phyloP scores from a whole-genome alignment of 2,797 vertebrate genomes.

The Falco biarmicus region DNA sequence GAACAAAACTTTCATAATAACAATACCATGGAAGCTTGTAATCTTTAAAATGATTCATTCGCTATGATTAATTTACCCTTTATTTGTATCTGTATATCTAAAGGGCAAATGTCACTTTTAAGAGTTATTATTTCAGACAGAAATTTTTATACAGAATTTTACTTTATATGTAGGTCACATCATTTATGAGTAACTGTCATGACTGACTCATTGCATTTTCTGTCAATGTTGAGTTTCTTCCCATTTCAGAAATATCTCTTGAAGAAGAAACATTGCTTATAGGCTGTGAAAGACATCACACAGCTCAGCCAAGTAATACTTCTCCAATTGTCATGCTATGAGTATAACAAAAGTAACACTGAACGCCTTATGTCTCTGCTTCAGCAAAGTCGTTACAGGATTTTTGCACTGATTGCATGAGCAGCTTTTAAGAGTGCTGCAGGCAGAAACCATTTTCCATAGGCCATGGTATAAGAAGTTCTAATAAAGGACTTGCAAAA shows the following conservation, averaged over 20 bases:
- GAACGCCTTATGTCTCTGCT: neutral
- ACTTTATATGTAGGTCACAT: constrained; percentile 42
- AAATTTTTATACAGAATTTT: constrained; percentile 53
- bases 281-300: neutral
- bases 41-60: constrained; percentile 65
- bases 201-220: constrained; percentile 13
- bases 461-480: neutral
- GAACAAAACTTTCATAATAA: constrained; percentile 44
- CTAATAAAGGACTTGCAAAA: neutral
- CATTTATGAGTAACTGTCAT: neutral
- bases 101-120: constrained; percentile 66
- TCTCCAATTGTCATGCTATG: neutral
- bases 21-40: constrained; percentile 14
- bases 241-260: neutral
- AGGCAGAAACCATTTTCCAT: neutral
- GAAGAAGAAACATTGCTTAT: constrained; percentile 9
- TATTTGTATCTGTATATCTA: constrained; percentile 67
- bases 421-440: neutral
- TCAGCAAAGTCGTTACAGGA: neutral
- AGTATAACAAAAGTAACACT: neutral
- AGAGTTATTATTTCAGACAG: constrained; percentile 48
- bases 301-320: neutral
- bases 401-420: neutral
- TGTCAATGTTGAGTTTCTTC: neutral
- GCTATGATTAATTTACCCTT: constrained; percentile 68